phyloP scores from a whole-genome alignment of 2,113 vertebrate genomes.

The Oreotragus oreotragus region DNA sequence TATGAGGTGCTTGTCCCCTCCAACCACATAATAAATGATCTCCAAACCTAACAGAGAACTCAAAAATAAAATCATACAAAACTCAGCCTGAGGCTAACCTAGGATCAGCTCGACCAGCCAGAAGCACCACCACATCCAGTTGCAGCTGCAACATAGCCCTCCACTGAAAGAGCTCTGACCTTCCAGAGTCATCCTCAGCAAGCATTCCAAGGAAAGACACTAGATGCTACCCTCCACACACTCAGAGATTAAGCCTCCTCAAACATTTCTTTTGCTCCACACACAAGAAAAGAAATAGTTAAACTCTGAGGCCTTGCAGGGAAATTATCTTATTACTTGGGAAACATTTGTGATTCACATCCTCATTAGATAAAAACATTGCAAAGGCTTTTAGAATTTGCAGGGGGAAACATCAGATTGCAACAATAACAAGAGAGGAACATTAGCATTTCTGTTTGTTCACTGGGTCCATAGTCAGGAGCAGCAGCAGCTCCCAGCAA shows the following conservation, averaged over 20 bases:
- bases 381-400: background rate
- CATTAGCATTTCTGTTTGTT: background rate
- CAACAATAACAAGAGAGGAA: background rate
- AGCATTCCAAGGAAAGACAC: slow-evolving; percentile 54
- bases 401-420: background rate
- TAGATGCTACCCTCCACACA: background rate
- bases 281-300: slow-evolving; percentile 41
- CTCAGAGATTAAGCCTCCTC: background rate
- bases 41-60: slow-evolving; percentile 1
- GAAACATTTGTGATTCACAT: slow-evolving; percentile 42
- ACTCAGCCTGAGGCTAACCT: slow-evolving; percentile 48
- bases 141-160: background rate
- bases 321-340: slow-evolving; percentile 23
- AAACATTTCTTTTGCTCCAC: slow-evolving; percentile 56
- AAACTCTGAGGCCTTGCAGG: background rate
- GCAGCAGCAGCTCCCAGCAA: background rate
- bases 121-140: background rate
- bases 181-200: background rate
- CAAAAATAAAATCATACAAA: slow-evolving; percentile 36
- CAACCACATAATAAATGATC: background rate
- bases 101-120: slow-evolving; percentile 29
- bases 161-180: slow-evolving; percentile 35
- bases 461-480: background rate
- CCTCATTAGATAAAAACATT: background rate
- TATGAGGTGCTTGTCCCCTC: background rate